These are phyloP conservation scores for Macquaria ambigua DNA, from an alignment of 2,113 vertebrate species.

Conservation along the genomic window DNA sequence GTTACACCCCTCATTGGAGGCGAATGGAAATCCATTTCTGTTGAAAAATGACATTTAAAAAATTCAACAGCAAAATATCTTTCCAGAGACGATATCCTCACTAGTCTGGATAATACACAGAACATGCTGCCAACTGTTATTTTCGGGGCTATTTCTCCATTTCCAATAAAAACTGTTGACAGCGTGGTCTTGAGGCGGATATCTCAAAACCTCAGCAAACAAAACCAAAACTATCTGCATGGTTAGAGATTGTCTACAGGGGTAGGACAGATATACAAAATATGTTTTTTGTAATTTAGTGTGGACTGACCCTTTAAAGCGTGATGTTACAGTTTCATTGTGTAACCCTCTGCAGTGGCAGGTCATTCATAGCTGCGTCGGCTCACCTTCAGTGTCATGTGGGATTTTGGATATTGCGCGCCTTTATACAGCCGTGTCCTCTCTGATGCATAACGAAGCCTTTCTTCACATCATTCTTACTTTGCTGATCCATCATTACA, in stretches of 20 bases:
- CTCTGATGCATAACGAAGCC: slow-evolving; percentile 65
- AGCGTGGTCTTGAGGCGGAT: background rate
- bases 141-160: background rate
- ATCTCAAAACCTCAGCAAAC: background rate
- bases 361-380: slow-evolving; percentile 18
- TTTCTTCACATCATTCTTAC: slow-evolving; percentile 53
- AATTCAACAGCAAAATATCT: background rate
- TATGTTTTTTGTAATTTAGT: background rate
- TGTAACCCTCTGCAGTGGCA: slow-evolving; percentile 18
- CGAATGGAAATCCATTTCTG: background rate
- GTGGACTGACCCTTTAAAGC: background rate
- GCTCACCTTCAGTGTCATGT: slow-evolving; percentile 52
- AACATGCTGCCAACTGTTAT: background rate
- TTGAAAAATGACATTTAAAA: background rate
- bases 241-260: background rate
- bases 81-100: background rate
- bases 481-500: slow-evolving; percentile 71
- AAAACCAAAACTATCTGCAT: background rate
- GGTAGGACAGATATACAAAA: too few relatives aligned
- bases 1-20: background rate
- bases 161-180: background rate
- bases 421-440: slow-evolving; percentile 20
- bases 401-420: slow-evolving; percentile 35
- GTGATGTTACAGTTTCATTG: background rate
- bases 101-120: background rate